Base-by-base conservation (phyloP, 2,113 vertebrate species). In the Acrocephalus arundinaceus region DNA sequence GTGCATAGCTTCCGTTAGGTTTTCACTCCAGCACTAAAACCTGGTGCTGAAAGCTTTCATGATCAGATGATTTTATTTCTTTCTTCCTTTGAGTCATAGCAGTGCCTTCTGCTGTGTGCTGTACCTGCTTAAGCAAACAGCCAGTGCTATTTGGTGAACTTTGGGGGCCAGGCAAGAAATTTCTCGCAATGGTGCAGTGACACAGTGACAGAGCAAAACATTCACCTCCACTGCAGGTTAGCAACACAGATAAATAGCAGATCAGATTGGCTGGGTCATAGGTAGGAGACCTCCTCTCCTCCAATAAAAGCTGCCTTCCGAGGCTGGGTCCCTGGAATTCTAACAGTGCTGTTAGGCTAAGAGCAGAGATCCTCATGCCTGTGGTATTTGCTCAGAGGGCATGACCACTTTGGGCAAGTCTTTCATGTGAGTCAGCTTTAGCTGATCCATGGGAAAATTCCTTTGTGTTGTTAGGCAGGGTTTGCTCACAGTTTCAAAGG, bases 401-500 rank as follows among this genome's bases (percentile, higher is more conserved):
- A 98, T 98, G 97, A 98, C 98, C 98, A 98, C 98, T 98, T 97
- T 96, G 97, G 98, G 97, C 97, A 97, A 97, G 97, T 97, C 97
- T 98, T 98, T 98, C 97, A 98, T 98, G 97, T 98, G 98, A 98
- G 97, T 98, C 98, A 98, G 98, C 97, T 97, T 97, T 98, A 97
- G 97, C 96, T 97, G 97, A 98, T 97, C 97, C 98, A 97, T 98
- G 98, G 98, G 98, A 98, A 98, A 98, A 98, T 98, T 98, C 98
- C 97, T 98, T 95, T 95, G 96, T 97, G 98, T 98, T 98, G 98
- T 98, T 97, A 98, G 98, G 98, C 98, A 97, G 97, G 96, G 95
- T 97, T 98, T 96, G 95, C 93, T 97, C 86, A 90, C 95, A 95
- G 94, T 97, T 98, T 97, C 97, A 97, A 97, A 97, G 96, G 95